Evolutionary conservation across 2,888 invertebrate species (phyloP).

Genomic region (Tachina fera): DNA sequence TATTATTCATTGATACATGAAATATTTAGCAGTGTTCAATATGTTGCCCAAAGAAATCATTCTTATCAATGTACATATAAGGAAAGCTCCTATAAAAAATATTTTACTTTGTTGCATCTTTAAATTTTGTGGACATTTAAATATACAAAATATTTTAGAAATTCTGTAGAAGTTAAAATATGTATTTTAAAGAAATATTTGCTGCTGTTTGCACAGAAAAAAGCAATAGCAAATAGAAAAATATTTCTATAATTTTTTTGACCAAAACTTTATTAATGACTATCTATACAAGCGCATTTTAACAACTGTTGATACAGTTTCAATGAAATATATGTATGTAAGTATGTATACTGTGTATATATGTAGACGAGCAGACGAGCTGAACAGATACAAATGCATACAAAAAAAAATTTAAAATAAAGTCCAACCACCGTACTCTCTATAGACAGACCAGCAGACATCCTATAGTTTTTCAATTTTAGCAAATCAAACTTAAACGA

Average conservation of each 20-base stretch:
- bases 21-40: no score
- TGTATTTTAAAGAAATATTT: constrained; percentile 30
- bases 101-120: no score
- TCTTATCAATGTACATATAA: no score
- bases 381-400: constrained; percentile 40
- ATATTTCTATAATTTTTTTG: constrained; percentile 47
- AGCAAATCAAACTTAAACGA: constrained; percentile 68
- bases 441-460: constrained; percentile 28
- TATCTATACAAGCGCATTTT: constrained; percentile 56
- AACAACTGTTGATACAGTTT: constrained; percentile 66
- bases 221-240: not conserved
- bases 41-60: no score
- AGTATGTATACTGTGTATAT: constrained; percentile 6
- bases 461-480: constrained; percentile 66
- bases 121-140: not conserved
- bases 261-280: constrained; percentile 65
- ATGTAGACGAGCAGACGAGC: not conserved
- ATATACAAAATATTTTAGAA: constrained; percentile 21
- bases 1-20: no score
- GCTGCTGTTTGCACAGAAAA: not conserved
- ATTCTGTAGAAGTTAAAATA: constrained; percentile 32
- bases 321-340: no score
- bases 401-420: constrained; percentile 43
- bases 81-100: no score
- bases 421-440: constrained; percentile 26